A percentile compares a stretch with the other conserved stretches of the same genome.
Evolutionary conservation across 2,797 vertebrate species (phyloP).

Genomic region (Vespertilio murinus): DNA sequence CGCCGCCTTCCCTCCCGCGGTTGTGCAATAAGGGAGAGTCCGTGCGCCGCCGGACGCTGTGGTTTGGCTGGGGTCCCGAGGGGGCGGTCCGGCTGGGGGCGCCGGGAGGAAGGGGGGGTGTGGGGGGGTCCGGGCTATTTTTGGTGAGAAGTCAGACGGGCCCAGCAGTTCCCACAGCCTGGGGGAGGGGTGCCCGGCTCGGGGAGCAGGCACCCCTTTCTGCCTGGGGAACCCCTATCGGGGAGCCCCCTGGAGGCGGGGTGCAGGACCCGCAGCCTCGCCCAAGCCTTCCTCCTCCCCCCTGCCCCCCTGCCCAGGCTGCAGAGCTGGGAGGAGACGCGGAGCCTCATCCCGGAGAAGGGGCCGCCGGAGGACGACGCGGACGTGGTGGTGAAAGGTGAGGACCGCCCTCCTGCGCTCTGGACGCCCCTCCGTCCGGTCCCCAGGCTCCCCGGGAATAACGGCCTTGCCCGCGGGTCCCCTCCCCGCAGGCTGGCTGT

Average conservation of each 20-base stretch:
- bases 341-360: conserved; percentile 93
- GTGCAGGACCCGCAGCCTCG: not conserved
- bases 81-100: conserved; percentile 71
- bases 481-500: conserved; percentile 90
- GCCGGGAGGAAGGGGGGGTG: conserved; percentile 71
- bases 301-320: conserved; percentile 72
- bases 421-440: not conserved
- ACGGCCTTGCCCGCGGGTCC: not conserved
- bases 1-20: not conserved
- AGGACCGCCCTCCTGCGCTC: not conserved
- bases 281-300: not conserved
- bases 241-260: conserved; percentile 45
- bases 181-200: conserved; percentile 67
- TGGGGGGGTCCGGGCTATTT: conserved; percentile 81
- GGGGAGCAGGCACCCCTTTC: not conserved
- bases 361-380: conserved; percentile 90
- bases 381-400: conserved; percentile 94
- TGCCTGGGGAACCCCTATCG: not conserved
- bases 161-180: conserved; percentile 79
- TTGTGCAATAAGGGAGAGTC: conserved; percentile 79
- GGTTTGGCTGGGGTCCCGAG: conserved; percentile 78
- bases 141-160: conserved; percentile 71
- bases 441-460: not conserved
- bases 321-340: conserved; percentile 91
- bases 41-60: conserved; percentile 74